These are phyloP conservation scores for Tricholauxania praeusta DNA, from an alignment of 2,888 invertebrate genomes.

Conservation along the genomic window DNA sequence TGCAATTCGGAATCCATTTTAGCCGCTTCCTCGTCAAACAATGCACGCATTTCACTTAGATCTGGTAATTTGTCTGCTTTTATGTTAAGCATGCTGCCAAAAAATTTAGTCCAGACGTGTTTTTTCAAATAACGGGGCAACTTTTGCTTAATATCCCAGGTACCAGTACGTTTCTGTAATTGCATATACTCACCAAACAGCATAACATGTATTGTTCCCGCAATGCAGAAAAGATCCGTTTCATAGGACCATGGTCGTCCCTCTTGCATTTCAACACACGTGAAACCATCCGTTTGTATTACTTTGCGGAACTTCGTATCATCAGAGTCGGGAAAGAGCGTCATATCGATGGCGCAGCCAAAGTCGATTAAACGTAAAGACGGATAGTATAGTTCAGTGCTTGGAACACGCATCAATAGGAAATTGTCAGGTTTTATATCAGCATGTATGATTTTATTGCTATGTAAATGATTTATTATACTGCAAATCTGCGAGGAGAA, in stretches of 20 bases:
- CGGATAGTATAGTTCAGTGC: constrained; percentile 75
- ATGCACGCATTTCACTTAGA: constrained; percentile 68
- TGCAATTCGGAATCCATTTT: constrained; percentile 68
- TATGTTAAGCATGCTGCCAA: constrained; percentile 85
- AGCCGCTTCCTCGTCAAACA: constrained; percentile 64
- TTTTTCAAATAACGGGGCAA: constrained; percentile 81
- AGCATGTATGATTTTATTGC: constrained; percentile 91
- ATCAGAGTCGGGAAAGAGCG: constrained; percentile 78
- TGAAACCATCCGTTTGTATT: constrained; percentile 85
- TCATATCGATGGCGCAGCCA: constrained; percentile 96
- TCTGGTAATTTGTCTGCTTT: constrained; percentile 82
- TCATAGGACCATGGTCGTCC: constrained; percentile 94
- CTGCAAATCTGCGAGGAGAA: constrained; percentile 87
- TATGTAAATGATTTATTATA: constrained; percentile 87
- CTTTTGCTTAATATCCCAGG: constrained; percentile 79
- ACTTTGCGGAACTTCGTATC: constrained; percentile 81
- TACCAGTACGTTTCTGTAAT: constrained; percentile 74
- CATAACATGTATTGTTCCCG: constrained; percentile 89
- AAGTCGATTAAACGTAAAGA: constrained; percentile 92
- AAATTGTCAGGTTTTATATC: constrained; percentile 98
- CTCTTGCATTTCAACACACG: constrained; percentile 93
- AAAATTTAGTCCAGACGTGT: constrained; percentile 85
- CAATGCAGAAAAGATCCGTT: constrained; percentile 92
- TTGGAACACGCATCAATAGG: constrained; percentile 79
- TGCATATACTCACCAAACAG: constrained; percentile 93